phyloP scores from a whole-genome alignment of 2,797 vertebrate species.

The Chelon auratus region DNA sequence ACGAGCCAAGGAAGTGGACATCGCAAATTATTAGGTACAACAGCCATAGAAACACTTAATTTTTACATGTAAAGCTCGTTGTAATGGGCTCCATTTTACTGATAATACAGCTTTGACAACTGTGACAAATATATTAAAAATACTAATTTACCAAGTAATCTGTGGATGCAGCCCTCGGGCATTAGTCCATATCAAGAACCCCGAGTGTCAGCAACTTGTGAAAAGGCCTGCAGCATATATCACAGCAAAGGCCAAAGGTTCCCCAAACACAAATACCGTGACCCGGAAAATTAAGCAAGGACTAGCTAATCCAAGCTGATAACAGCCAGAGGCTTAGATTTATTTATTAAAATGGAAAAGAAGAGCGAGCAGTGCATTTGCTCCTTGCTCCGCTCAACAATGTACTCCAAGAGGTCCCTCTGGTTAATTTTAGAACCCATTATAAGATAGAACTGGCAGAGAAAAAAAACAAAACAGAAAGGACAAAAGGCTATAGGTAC shows the following conservation, averaged over 20 bases:
- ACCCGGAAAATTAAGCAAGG: slow-evolving; percentile 19
- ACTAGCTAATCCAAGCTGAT: slow-evolving; percentile 40
- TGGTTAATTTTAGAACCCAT: slow-evolving; percentile 14
- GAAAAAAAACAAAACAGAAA: not conserved
- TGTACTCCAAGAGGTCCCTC: slow-evolving; percentile 7
- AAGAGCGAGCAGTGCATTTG: not conserved
- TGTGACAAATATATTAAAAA: slow-evolving; percentile 13
- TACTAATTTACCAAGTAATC: slow-evolving; percentile 19
- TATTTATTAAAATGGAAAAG: slow-evolving; percentile 32
- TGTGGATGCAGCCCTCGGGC: slow-evolving; percentile 20
- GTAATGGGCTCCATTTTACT: slow-evolving; percentile 6
- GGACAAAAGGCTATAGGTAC: not conserved
- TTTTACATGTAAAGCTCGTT: slow-evolving; percentile 29
- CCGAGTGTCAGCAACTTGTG: slow-evolving; percentile 46
- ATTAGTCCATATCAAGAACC: slow-evolving; percentile 41
- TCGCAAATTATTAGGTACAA: slow-evolving; percentile 16
- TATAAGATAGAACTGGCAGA: slow-evolving; percentile 9
- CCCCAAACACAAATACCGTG: slow-evolving; percentile 43
- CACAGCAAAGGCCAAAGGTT: slow-evolving; percentile 58
- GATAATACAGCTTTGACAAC: slow-evolving; percentile 21
- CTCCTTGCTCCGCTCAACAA: slow-evolving; percentile 6
- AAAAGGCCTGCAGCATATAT: slow-evolving; percentile 25
- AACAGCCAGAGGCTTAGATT: slow-evolving; percentile 21
- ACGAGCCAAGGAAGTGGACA: slow-evolving; percentile 19
- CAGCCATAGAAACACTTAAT: slow-evolving; percentile 6